Conservation (phyloP, 1,140 invertebrate species). For the Heliconius hewitsoni region DNA sequence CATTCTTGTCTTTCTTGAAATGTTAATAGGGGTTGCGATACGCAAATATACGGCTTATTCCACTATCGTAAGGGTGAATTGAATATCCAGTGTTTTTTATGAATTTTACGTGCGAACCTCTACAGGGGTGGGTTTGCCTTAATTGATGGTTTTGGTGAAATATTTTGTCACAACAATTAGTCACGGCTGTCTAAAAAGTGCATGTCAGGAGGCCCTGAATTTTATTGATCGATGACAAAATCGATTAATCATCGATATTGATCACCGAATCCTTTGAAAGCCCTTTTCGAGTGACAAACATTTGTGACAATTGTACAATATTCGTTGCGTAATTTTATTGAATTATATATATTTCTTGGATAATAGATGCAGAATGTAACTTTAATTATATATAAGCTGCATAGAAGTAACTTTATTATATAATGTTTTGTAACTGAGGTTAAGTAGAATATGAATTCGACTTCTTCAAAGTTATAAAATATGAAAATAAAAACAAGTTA, state of each 20-base stretch:
- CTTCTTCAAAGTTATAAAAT: no score
- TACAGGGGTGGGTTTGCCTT: constrained; percentile 52
- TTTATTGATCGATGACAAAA: constrained; percentile 67
- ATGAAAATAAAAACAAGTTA: no score
- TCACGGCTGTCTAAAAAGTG: constrained; percentile 71
- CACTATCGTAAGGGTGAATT: neutral
- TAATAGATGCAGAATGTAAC: neutral
- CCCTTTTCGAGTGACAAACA: constrained; percentile 66
- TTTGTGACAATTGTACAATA: constrained; percentile 50
- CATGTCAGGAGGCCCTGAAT: constrained; percentile 70
- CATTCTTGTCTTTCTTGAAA: constrained; percentile 51
- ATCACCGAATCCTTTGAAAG: constrained; percentile 73
- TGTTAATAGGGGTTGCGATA: constrained; percentile 38
- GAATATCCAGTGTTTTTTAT: constrained; percentile 20
- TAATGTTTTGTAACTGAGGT: no score
- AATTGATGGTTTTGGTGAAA: constrained; percentile 78
- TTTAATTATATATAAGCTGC: neutral
- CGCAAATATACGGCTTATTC: constrained; percentile 15
- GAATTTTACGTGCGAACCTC: constrained; percentile 51
- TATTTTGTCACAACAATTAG: constrained; percentile 81
- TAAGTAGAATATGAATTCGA: no score
- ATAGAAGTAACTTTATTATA: neutral
- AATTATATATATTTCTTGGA: neutral
- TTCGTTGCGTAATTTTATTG: constrained; percentile 15
- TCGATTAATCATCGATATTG: constrained; percentile 70